Evolutionary conservation across 2,888 invertebrate species (phyloP).

Genomic region (Saturnia japonica): DNA sequence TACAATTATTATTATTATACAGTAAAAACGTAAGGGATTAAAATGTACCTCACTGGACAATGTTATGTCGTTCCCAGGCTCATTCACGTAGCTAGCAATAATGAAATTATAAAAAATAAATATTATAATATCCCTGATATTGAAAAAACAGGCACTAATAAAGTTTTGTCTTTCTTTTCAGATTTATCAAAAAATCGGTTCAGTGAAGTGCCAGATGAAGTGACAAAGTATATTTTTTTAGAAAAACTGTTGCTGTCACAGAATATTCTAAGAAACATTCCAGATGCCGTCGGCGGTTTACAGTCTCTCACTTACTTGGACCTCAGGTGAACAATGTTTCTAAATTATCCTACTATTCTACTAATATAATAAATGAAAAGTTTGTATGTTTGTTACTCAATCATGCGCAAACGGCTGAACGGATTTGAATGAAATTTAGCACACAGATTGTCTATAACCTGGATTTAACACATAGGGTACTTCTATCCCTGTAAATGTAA

Average conservation of each 20-base stretch:
- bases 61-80: neutral
- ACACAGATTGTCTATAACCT: too few species aligned
- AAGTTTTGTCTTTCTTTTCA: constrained; percentile 55
- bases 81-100: neutral
- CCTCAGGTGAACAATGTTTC: constrained; percentile 84
- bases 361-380: neutral
- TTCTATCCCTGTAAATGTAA: too few species aligned
- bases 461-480: too few species aligned
- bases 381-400: too few species aligned
- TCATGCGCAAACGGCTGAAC: too few species aligned
- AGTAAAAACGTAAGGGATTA: neutral
- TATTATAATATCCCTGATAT: neutral
- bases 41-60: neutral
- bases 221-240: constrained; percentile 93
- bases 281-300: constrained; percentile 90
- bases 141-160: neutral
- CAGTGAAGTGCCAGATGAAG: constrained; percentile 93
- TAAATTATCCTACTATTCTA: constrained; percentile 1
- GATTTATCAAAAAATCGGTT: constrained; percentile 85
- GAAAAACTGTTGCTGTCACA: constrained; percentile 95
- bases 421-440: too few species aligned
- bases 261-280: constrained; percentile 94
- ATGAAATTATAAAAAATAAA: neutral
- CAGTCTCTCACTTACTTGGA: constrained; percentile 95
- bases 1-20: neutral